Base-by-base conservation (phyloP, 1,140 invertebrate species). In the Fopius arisanus region DNA sequence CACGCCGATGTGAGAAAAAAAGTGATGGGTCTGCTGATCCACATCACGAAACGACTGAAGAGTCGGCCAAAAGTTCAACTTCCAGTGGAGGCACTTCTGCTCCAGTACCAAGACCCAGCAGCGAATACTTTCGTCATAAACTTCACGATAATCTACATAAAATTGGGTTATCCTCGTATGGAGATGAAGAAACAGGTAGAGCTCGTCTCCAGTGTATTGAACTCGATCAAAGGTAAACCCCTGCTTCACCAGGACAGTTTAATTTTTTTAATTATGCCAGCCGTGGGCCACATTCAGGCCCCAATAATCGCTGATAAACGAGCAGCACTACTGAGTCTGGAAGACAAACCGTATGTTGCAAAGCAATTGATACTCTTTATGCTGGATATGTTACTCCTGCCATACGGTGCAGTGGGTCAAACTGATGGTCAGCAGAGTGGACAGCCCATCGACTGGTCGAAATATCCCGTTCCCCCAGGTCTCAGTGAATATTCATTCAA, bases 121-220 rank as follows among this genome's bases (percentile, higher is more conserved):
- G 91, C 93, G 6, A 94, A 93, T 79, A 93, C 93, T 66, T 96
- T 96, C 90, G 92, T 96, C 69, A 94, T 93, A 93, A 98, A 98
- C 88, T 97, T 98, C 83, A 94, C 95, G 51, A 95, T 97, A 68
- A 96, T 98, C 80, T 98, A 97, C 82, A 94, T 98, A 51, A 96
- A 96, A 86, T 92, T 97, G 91, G 96, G 96, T 16, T 98, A 92
- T 89, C 95, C 96, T 1, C 88, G 96, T 74, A 87, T 97, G 75
- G 90, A 93, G 33, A 86, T 91, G 40, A 91, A 92, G 14, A 92
- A 94, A 78, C 96, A 97, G 87, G 89, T 92, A 3, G 91, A 92
- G 79, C 85, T 97, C 62, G 89, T 96, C 16, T 93, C 96, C 21
- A 89, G 90, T 73, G 81, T 98, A 65, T 87, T 98, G 14, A 92